Conservation (phyloP, 2,888 invertebrate species). For the Ophraella communa region DNA sequence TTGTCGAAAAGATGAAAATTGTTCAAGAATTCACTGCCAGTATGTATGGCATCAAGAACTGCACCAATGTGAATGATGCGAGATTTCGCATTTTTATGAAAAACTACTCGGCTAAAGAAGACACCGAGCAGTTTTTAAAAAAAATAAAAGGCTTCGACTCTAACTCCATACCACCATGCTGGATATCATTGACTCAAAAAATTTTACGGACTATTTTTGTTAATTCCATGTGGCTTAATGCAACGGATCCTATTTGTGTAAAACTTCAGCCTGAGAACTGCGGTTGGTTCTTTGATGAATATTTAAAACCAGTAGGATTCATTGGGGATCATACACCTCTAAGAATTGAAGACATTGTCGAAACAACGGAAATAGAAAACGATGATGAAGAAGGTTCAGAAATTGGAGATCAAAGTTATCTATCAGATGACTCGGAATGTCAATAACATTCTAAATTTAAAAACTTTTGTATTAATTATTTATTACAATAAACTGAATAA, state of each 20-base stretch:
- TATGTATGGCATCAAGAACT: conserved; percentile 49
- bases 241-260: too few species aligned
- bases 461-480: background rate
- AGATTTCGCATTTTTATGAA: conserved; percentile 47
- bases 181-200: conserved; percentile 3
- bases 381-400: too few species aligned
- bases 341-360: background rate
- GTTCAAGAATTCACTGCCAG: conserved; percentile 50
- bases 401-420: background rate
- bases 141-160: conserved; percentile 43
- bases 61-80: conserved; percentile 46
- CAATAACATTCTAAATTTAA: background rate
- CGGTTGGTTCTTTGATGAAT: conserved; percentile 15
- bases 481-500: background rate
- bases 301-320: conserved; percentile 19
- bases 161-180: conserved; percentile 3
- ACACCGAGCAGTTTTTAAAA: conserved; percentile 44
- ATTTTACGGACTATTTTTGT: conserved; percentile 7
- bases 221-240: conserved; percentile 8
- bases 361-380: background rate
- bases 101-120: conserved; percentile 45
- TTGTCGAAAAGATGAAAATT: conserved; percentile 46
- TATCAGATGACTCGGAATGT: background rate
- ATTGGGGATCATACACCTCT: conserved; percentile 21
- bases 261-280: background rate